Percentiles rank a stretch among this genome's conserved stretches.
phyloP scores from a whole-genome alignment of 2,113 vertebrate species.

The Scopus umbretta region DNA sequence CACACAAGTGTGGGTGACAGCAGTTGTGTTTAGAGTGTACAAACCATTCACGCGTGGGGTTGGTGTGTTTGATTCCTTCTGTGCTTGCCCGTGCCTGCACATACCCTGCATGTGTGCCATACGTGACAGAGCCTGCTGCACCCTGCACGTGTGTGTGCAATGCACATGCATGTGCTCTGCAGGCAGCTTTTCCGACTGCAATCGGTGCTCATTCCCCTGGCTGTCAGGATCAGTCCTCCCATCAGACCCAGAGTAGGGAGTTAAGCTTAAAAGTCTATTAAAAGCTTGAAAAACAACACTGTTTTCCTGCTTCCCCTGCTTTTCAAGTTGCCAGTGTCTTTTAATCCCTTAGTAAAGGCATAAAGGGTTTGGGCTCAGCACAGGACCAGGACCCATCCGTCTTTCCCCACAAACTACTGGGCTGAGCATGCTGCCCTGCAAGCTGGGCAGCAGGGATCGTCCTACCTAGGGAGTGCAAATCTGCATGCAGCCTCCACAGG shows the following conservation, averaged over 20 bases:
- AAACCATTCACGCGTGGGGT: accelerated
- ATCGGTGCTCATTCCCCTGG: neutral
- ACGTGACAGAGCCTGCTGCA: neutral
- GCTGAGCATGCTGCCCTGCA: neutral
- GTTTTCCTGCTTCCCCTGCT: neutral
- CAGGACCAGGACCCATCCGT: accelerated
- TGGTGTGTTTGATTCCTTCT: neutral
- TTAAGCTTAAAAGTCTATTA: neutral
- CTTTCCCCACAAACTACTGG: neutral
- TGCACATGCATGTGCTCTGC: neutral
- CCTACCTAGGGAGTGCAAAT: no score
- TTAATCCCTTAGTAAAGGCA: neutral
- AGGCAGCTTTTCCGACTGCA: neutral
- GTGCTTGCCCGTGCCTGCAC: neutral
- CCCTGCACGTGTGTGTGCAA: neutral
- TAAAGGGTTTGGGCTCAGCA: neutral
- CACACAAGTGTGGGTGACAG: neutral
- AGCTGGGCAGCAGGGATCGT: neutral
- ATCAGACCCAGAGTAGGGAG: neutral
- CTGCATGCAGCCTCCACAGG: neutral
- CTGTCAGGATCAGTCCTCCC: neutral
- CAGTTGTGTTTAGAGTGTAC: no score
- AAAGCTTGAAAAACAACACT: neutral
- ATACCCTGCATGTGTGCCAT: neutral
- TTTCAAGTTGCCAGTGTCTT: neutral